phyloP scores from a whole-genome alignment of 2,113 vertebrate genomes.

The Suncus etruscus region DNA sequence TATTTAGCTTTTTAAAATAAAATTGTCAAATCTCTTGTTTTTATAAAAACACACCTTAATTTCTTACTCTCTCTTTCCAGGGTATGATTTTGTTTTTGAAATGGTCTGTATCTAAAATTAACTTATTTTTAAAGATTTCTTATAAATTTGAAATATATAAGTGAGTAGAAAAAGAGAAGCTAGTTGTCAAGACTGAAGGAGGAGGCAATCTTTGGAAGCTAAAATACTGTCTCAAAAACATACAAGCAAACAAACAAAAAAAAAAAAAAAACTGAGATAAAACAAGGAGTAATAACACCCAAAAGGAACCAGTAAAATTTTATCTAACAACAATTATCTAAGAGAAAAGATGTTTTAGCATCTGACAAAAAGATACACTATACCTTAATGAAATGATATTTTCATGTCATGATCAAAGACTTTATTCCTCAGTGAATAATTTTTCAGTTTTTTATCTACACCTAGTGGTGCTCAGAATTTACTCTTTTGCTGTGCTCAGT shows the following conservation, averaged over 20 bases:
- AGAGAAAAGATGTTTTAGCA: neutral
- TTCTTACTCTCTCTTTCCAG: too few species aligned
- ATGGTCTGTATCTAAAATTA: too few species aligned
- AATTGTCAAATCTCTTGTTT: too few species aligned
- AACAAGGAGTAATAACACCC: neutral
- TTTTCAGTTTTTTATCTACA: too few species aligned
- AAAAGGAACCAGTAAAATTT: neutral
- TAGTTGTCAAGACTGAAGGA: neutral
- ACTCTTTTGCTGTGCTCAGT: too few species aligned
- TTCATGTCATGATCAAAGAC: neutral
- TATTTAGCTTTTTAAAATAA: too few species aligned
- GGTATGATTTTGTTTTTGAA: too few species aligned
- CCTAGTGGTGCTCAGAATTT: too few species aligned
- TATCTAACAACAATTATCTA: neutral
- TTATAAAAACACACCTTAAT: too few species aligned
- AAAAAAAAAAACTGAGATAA: neutral
- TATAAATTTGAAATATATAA: neutral
- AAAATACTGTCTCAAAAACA: neutral
- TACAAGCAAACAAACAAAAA: too few species aligned
- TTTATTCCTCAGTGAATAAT: neutral
- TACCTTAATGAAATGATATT: neutral
- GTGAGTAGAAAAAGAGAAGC: neutral
- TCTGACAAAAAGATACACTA: neutral
- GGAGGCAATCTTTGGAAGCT: neutral
- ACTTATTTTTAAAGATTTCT: too few species aligned